Base-by-base conservation (phyloP, 1,140 invertebrate species). In the Sitophilus oryzae region DNA sequence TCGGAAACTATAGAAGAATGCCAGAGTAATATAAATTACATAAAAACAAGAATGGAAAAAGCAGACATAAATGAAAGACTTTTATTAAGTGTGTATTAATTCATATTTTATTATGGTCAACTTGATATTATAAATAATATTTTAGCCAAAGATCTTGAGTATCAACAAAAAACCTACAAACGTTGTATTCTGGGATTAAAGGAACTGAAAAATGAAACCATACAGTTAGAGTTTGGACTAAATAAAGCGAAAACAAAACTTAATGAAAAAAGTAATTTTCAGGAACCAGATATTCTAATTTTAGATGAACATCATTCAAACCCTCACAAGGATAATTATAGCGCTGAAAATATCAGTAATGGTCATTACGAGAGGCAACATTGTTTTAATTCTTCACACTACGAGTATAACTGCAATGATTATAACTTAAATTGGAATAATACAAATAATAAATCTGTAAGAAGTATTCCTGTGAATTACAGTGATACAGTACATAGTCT, bases 121-220 rank as follows among this genome's bases (percentile, higher is more conserved):
- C 20, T 44, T 44, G 5, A 18, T 6, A 10, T 4, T 21, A 23
- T 9, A 44, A 5, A 44, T 10, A 6, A 18, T 46, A 25, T 6
- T 18, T 40, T 53, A 45, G 43, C 6, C 3, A 18, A n/a, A 14
- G 54, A 60, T 6, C 38, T 56, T 9, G 43, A 52, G 36, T 35
- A 52, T 9, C 60, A 66, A 36, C 66, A 66, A 55, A 50, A 58
- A 8, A 51, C 61, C 20, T 67, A 67, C 21, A 57, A 46, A 34
- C 52, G 56, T 22, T 50, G 56, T 19, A 25, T 67, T 2, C 11
- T 30, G 4, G 15, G 58, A 10, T 40, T 67, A 16, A 51, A 58
- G 23, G 37, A 52, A n/a, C 37, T 67, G 5, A 59, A 66, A 52
- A 58, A 44, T 3, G 56, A 67, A 56, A 52, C 60, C 1, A 41